A percentile compares a stretch with the other conserved stretches of the same genome.
Conservation (phyloP, 1,140 invertebrate species). For the Drosophila orosa region DNA sequence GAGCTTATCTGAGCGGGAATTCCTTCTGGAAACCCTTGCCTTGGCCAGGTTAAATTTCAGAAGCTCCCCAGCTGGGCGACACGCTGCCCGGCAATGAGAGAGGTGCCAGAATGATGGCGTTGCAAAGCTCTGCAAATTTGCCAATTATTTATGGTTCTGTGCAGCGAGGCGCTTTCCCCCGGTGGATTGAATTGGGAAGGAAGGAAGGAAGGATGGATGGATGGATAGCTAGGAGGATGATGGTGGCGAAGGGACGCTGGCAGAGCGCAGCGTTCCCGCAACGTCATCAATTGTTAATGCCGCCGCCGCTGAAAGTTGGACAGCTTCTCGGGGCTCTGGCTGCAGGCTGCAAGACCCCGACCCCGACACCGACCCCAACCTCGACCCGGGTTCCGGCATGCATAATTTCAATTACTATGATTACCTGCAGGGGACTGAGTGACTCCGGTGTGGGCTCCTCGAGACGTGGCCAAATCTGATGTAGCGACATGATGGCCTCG, state of each 20-base stretch:
- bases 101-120: conserved; percentile 55
- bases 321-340: conserved; percentile 2
- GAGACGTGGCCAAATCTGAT: conserved; percentile 91
- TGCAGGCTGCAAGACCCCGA: conserved; percentile 2
- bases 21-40: background rate
- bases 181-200: background rate
- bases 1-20: background rate
- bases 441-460: conserved; percentile 85
- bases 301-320: conserved; percentile 28
- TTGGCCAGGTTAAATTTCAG: background rate
- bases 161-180: conserved; percentile 10
- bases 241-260: too few species aligned
- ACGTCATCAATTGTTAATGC: conserved; percentile 42
- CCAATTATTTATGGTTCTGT: conserved; percentile 55
- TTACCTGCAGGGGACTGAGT: conserved; percentile 91
- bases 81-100: conserved; percentile 8
- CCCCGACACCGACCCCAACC: background rate
- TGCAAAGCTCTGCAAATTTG: conserved; percentile 39
- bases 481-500: conserved; percentile 93
- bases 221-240: too few species aligned
- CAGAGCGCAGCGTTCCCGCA: background rate
- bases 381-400: background rate
- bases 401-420: conserved; percentile 62
- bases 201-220: background rate
- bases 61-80: background rate